Evolutionary conservation across 2,113 vertebrate species (phyloP), one percentile per base, ranked within the genome.

Genomic region (Bubo blakistoni): DNA sequence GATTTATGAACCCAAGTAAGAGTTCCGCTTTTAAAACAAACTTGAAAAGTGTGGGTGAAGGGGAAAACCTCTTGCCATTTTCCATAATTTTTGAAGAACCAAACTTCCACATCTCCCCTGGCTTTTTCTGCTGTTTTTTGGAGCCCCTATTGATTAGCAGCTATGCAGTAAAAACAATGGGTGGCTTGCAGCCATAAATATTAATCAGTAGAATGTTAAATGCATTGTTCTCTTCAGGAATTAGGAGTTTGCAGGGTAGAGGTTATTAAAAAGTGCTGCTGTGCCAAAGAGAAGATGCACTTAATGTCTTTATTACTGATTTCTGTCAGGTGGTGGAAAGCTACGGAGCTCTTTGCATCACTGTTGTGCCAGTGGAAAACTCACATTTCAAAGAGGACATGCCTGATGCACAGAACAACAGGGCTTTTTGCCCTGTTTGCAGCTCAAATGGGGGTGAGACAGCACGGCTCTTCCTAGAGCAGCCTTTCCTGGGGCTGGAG

Each of bases 151-250:
- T 91, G 93, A 92, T 95, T 54, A 92, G 69, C 57, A 69, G 57
- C 52, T 87, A 65, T 40, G 67, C 13, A 73, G 76, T 38, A 77
- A 94, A 93, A 93, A 94, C 94, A 96, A 92, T 83, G 88, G 36
- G n/a, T 90, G 85, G 93, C 88, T 94, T 61, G 62, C 58, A 74
- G 93, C 85, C 94, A 86, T 94, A 90, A 95, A 90, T 88, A 94
- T 83, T 80, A 93, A 95, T 70, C 81, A 82, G 71, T 94, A 88
- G 58, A 83, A 95, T 80, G 79, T 82, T 95, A 96, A 95, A 86
- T 88, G 81, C 81, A 20, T 40, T 79, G 87, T 96, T 93, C 79
- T 94, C 58, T 65, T 82, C 0, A 4, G 81, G 79, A 86, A 62
- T 55, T 6, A 77, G 52, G 51, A 82, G 51, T 88, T 92, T 86